These are phyloP conservation scores for Leptarthrus brevirostris DNA, from an alignment of 2,888 invertebrate species.

Conservation along the genomic window DNA sequence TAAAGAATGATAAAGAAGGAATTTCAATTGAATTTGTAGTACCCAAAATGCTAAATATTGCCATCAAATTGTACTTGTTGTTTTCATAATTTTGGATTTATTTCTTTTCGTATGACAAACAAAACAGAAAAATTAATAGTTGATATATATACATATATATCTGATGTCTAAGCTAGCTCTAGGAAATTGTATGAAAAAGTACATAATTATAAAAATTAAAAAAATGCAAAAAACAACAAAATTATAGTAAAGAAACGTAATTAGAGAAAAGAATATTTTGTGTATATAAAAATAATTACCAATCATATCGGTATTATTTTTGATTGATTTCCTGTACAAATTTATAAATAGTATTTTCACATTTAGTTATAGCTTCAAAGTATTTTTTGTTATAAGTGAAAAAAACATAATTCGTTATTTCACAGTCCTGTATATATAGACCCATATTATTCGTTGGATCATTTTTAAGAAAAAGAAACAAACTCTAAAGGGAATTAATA, in stretches of 20 bases:
- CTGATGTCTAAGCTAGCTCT: conserved; percentile 48
- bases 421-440: conserved; percentile 8
- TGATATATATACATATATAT: conserved; percentile 42
- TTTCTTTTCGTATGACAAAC: conserved; percentile 39
- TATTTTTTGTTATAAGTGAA: too few relatives aligned
- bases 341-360: not conserved
- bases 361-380: not conserved
- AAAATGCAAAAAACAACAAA: conserved; percentile 28
- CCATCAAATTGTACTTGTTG: too few relatives aligned
- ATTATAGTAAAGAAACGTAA: not conserved
- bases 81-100: too few relatives aligned
- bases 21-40: not conserved
- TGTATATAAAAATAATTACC: not conserved
- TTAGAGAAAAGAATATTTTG: not conserved
- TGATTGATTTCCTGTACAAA: conserved; percentile 26
- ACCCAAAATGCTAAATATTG: too few relatives aligned
- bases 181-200: conserved; percentile 34
- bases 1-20: not conserved
- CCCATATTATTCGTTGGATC: conserved; percentile 10
- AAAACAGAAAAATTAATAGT: conserved; percentile 44
- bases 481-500: too few relatives aligned
- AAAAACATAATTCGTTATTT: too few relatives aligned
- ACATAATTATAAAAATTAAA: conserved; percentile 41
- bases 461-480: not conserved
- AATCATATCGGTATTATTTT: not conserved